These are phyloP conservation scores for Hydropsyche betteni DNA, from an alignment of 2,888 invertebrate species.

Conservation along the genomic window DNA sequence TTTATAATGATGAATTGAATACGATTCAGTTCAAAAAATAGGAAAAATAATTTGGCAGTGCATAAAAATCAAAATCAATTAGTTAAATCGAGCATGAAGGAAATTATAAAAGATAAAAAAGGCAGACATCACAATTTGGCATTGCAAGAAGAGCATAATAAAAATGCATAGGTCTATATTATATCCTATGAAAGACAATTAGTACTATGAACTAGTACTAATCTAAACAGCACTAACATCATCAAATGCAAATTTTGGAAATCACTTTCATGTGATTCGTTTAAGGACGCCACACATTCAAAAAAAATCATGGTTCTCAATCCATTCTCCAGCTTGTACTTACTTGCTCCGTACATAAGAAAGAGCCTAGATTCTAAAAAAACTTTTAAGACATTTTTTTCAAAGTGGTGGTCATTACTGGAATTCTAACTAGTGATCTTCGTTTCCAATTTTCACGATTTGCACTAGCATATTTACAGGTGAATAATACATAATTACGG, in stretches of 20 bases:
- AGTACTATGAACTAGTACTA: conserved; percentile 47
- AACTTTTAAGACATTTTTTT: conserved; percentile 30
- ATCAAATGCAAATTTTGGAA: conserved; percentile 40
- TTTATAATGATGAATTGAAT: conserved; percentile 28
- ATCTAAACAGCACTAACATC: conserved; percentile 40
- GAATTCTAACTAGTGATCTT: conserved; percentile 24
- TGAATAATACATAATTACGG: background rate
- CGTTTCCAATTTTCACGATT: background rate
- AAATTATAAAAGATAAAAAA: conserved; percentile 35
- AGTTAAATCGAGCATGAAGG: conserved; percentile 40
- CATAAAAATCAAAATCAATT: conserved; percentile 33
- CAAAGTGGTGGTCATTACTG: conserved; percentile 31
- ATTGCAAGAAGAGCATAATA: conserved; percentile 35
- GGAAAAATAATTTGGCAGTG: conserved; percentile 22
- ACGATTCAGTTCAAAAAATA: background rate
- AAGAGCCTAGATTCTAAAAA: conserved; percentile 47
- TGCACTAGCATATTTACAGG: conserved; percentile 16
- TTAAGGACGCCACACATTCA: conserved; percentile 45
- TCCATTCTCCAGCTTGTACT: conserved; percentile 45
- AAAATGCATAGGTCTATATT: conserved; percentile 39
- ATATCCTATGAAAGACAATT: conserved; percentile 30
- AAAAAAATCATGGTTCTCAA: conserved; percentile 46
- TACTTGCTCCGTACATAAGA: conserved; percentile 50
- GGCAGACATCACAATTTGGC: conserved; percentile 37
- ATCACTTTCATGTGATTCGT: conserved; percentile 48